Base-by-base conservation (phyloP, 2,113 vertebrate species). In the Hippopotamus amphibius region DNA sequence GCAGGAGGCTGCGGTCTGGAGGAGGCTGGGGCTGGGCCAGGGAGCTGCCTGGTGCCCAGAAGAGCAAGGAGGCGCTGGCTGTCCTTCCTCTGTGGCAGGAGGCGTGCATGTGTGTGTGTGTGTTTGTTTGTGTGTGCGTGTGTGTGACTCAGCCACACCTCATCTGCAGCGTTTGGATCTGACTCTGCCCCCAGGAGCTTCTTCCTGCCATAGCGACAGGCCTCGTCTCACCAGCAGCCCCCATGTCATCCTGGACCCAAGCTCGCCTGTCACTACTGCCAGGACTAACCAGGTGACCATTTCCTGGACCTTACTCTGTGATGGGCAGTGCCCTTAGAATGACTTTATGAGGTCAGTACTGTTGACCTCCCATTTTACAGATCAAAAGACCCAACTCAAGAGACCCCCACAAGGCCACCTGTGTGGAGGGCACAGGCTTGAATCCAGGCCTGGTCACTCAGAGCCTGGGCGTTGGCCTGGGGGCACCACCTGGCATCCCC, bases 131-230 rank as follows among this genome's bases (percentile, higher is more conserved):
- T 53, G 53, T 11, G 48, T 48, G 48, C 48, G 10, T 10, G 46
- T 17, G 46, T 11, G 46, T 22, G 30, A 53, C 33, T 7, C 5
- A 0, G 19, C 63, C 65, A 2, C 48, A 12, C 2, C 24, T 69
- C 14, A 3, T 16, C 14, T 0, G 21, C 33, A 16, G 72, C 8
- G 6, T 22, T 21, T 53, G 50, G 11, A 37, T 12, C 6, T 3
- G 16, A 41, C n/a, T 41, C 24, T 7, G 1, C 50, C 48, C n/a
- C 24, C n/a, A 26, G 48, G 2, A 0, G 8, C 46, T 12, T 28
- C n/a, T 26, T 41, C 14, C 33, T 0, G 0, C 9, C 6, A 0
- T 1, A 7, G 12, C 1, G 8, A 37, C 1, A 9, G 5, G 50
- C 5, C n/a, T 37, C 3, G 0, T 30, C 65, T 41, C 24, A 5